phyloP scores from a whole-genome alignment of 2,888 invertebrate genomes.

The Sialis fuliginosa region DNA sequence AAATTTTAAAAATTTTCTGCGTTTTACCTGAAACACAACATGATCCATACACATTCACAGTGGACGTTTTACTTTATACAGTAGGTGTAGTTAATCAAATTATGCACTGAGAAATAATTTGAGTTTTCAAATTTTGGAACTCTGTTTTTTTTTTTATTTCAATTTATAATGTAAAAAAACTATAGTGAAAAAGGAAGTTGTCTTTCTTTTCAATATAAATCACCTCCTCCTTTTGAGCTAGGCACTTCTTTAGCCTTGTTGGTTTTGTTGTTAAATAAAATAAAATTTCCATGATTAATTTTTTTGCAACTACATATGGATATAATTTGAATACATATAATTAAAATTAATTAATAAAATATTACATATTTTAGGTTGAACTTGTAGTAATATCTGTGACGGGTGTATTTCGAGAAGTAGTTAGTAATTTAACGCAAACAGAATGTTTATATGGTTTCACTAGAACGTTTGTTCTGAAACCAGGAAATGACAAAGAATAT shows the following conservation, averaged over 20 bases:
- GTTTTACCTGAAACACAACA: slow-evolving; percentile 41
- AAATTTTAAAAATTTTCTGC: slow-evolving; percentile 29
- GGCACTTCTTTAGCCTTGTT: no score
- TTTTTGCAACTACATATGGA: no score
- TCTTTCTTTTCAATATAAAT: no score
- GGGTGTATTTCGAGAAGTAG: slow-evolving; percentile 46
- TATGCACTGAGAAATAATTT: background rate
- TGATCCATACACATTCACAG: slow-evolving; percentile 43
- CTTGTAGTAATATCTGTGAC: slow-evolving; percentile 37
- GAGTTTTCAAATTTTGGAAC: background rate
- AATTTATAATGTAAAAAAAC: no score
- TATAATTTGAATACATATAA: no score
- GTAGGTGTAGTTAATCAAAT: slow-evolving; percentile 26
- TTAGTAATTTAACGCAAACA: slow-evolving; percentile 26
- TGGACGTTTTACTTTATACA: slow-evolving; percentile 42
- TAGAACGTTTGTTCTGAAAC: slow-evolving; percentile 35
- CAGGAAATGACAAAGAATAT: slow-evolving; percentile 30
- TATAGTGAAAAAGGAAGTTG: no score
- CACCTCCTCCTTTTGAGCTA: no score
- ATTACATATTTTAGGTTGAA: slow-evolving; percentile 19
- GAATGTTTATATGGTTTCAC: slow-evolving; percentile 35
- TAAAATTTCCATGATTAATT: no score
- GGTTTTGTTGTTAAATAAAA: no score
- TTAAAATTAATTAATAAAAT: no score
- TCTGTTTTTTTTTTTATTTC: background rate